Evolutionary conservation across 2,888 invertebrate genomes (phyloP), one percentile per base, ranked within the genome.

Genomic region (Idaea aversata): DNA sequence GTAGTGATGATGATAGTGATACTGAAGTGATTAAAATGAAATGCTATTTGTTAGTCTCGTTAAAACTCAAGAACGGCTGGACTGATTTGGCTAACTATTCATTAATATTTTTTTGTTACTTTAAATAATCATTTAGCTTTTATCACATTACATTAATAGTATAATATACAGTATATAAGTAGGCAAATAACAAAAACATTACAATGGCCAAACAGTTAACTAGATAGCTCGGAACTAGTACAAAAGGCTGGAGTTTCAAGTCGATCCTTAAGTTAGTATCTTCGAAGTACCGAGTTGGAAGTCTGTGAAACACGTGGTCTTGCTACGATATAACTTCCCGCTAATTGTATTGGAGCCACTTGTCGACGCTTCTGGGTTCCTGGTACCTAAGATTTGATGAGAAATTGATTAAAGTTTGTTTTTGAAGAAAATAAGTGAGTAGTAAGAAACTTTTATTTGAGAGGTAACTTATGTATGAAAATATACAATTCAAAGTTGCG

Each of bases 161-260:
- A n/a, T n/a, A n/a, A n/a, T n/a, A n/a, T 47, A 47, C 10, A 47
- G 13, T 47, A 4, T 6, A 10, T 47, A 47, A 47, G 13, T 10
- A 47, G 47, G 47, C 13, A 47, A 3, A 13, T 13, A 13, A 7
- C 47, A 6, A 47, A 47, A 47, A 13, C 47, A 47, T 66, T 34
- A 62, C 59, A 60, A 57, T 15, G 16, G 59, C 62, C 25, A 66
- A 66, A 66, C 72, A 68, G 69, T 71, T 73, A 75, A 77, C 77
- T 75, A 76, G 75, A 69, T 69, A 69, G 64, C 73, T 75, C 75
- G 68, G 72, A 84, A 84, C 73, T 84, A 77, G 79, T 74, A 85
- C 83, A 84, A 84, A 83, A 84, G 82, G 75, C 78, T 70, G 73
- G 79, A 83, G 79, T 80, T 83, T 75, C 69, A 75, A 72, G 74